A percentile compares a stretch with the other conserved stretches of the same genome.
Evolutionary conservation across 2,113 vertebrate species (phyloP).

Genomic region (Hyperoodon ampullatus): DNA sequence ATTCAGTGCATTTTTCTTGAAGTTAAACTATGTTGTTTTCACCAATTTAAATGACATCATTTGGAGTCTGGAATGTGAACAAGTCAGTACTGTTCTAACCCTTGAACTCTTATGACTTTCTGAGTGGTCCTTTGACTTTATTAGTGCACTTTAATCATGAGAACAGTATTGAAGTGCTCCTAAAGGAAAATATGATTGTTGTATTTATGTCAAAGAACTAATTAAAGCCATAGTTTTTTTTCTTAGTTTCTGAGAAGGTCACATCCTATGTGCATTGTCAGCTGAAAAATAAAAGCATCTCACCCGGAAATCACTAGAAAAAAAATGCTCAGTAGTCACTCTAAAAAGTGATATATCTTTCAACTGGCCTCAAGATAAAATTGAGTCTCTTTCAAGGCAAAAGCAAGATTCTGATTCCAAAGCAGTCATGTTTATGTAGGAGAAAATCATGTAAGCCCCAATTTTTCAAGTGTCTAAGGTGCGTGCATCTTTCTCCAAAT

Average conservation of each 20-base stretch:
- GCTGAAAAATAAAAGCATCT: conserved; percentile 39
- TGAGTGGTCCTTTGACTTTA: neutral
- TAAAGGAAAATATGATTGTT: neutral
- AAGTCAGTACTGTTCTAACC: neutral
- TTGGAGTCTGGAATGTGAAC: neutral
- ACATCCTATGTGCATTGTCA: neutral
- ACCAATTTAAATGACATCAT: neutral
- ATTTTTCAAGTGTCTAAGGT: neutral
- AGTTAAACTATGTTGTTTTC: neutral
- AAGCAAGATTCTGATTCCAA: neutral
- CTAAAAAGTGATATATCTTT: neutral
- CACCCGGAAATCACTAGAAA: neutral
- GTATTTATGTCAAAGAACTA: conserved; percentile 11
- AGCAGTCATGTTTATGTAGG: neutral
- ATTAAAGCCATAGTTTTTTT: conserved; percentile 52
- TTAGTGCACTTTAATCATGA: neutral
- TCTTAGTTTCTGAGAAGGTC: conserved; percentile 9
- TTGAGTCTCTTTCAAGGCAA: neutral
- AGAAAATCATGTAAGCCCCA: neutral
- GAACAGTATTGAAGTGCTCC: neutral
- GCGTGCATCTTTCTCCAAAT: neutral
- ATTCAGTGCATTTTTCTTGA: neutral
- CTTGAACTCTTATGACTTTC: neutral
- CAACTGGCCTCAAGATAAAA: neutral
- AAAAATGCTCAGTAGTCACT: neutral